Evolutionary conservation across 30 jellyfish, hydroid and myxozoan genomes (phyloP), one percentile per base, ranked within the genome.

Genomic region (Rhopilema esculentum): DNA sequence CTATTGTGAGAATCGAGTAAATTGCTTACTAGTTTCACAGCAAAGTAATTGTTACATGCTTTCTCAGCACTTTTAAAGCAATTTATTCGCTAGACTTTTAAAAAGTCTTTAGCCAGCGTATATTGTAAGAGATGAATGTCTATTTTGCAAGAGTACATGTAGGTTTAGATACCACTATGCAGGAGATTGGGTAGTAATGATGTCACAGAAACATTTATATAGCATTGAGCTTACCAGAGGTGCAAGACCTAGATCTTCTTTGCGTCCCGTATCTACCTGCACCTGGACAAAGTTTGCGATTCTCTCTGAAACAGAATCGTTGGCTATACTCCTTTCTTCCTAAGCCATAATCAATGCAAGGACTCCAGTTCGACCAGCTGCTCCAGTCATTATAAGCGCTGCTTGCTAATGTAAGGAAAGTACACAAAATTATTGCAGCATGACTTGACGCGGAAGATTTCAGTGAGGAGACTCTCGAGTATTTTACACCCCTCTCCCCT

Each of bases 291-390:
- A 20, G 20, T 40, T 69, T 57, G 30, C 22, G 57, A n/a, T 65
- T 31, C 21, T 80, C 50, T 73, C 27, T 33, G 77, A 83, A 69
- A 64, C 91, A 83, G 50, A 69, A 83, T 48, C 84, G 83, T n/a
- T 83, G 91, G 65, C 91, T 69, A 21, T 83, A 85, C 75, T 85
- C 85, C 63, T 40, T 74, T 1, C 71, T 48, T 9, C 94, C 89
- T 50, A 15, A 29, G 15, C 84, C 72, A 33, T 33, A 66, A 32
- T 64, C 80, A 15, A 75, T 48, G 75, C 94, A 85, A 7, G 70
- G 27, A 67, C 94, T 85, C 87, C 88, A 85, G 8, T 32, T 33
- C 24, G 94, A 85, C 94, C 94, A 85, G 67, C 88, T 73, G 28
- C 94, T 85, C 94, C 94, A 85, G 0, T 77, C 64, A 66, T 85